These are phyloP conservation scores for Mormoops blainvillei DNA, from an alignment of 2,113 vertebrate genomes.

Conservation along the genomic window DNA sequence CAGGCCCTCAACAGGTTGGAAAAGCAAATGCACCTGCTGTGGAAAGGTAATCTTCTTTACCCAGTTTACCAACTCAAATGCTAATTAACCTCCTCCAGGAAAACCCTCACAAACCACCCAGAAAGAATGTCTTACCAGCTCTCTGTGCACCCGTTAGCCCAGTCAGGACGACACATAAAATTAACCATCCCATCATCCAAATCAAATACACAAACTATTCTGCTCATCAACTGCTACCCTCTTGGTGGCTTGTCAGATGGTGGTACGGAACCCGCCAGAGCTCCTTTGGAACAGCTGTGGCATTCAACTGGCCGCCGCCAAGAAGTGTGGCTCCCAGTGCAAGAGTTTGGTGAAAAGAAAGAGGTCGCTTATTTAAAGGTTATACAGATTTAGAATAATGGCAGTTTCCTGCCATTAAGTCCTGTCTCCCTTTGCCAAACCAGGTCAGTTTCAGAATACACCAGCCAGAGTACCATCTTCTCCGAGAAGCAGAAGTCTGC, in stretches of 20 bases:
- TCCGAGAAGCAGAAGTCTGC: too few relatives aligned
- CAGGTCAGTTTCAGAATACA: too few relatives aligned
- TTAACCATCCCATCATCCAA: not conserved
- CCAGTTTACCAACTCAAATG: not conserved
- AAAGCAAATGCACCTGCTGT: not conserved
- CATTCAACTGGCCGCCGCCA: too few relatives aligned
- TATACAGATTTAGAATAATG: too few relatives aligned
- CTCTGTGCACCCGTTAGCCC: not conserved
- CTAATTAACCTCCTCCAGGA: not conserved
- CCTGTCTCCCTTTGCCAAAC: too few relatives aligned
- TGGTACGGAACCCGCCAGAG: too few relatives aligned
- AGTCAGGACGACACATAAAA: not conserved
- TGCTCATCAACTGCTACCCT: not conserved
- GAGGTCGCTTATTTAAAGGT: too few relatives aligned
- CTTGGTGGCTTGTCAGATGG: not conserved
- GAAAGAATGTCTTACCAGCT: not conserved
- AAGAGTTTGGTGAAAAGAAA: too few relatives aligned
- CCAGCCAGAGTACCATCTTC: too few relatives aligned
- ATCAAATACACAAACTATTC: not conserved
- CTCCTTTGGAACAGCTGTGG: too few relatives aligned
- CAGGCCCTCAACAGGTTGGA: not conserved
- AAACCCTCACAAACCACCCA: not conserved
- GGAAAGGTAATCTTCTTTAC: not conserved
- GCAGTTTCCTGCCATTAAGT: too few relatives aligned
- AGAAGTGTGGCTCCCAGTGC: too few relatives aligned